phyloP scores from a whole-genome alignment of 2,797 vertebrate species.

The Eospalax fontanierii region DNA sequence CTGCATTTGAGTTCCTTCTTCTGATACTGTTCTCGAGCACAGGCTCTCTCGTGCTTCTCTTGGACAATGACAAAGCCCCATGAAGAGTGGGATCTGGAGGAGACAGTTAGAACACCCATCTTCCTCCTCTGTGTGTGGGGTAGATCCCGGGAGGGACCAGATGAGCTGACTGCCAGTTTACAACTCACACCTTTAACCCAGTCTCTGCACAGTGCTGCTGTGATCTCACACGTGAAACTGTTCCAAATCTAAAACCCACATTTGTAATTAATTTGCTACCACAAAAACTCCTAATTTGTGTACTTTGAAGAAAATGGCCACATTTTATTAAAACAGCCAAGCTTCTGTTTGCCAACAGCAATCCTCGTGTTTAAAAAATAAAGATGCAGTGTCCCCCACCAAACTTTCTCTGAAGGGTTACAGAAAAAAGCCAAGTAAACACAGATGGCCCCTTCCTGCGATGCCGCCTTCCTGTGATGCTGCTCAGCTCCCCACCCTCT shows the following conservation, averaged over 20 bases:
- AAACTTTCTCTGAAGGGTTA: not conserved
- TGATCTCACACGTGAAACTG: not conserved
- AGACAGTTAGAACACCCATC: not conserved
- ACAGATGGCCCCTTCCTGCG: fast-evolving
- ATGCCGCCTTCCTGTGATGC: no score
- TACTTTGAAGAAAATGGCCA: not conserved
- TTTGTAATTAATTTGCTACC: not conserved
- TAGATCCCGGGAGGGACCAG: fast-evolving
- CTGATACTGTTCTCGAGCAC: no score
- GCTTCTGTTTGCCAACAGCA: not conserved
- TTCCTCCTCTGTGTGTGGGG: fast-evolving
- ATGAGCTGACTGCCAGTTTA: fast-evolving
- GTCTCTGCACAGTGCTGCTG: fast-evolving
- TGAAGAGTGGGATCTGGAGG: fast-evolving
- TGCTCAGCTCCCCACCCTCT: no score
- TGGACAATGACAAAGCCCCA: no score
- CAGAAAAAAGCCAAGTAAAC: fast-evolving
- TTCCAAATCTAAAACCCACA: not conserved
- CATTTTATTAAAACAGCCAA: not conserved
- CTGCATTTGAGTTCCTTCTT: not conserved
- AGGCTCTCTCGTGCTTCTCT: no score
- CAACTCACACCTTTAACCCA: fast-evolving
- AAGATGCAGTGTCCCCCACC: not conserved
- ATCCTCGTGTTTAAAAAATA: not conserved
- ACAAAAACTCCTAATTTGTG: not conserved